Percentiles rank a stretch among this genome's conserved stretches.
Conservation (phyloP, 1,140 invertebrate genomes). For the Drosophila oshimai region DNA sequence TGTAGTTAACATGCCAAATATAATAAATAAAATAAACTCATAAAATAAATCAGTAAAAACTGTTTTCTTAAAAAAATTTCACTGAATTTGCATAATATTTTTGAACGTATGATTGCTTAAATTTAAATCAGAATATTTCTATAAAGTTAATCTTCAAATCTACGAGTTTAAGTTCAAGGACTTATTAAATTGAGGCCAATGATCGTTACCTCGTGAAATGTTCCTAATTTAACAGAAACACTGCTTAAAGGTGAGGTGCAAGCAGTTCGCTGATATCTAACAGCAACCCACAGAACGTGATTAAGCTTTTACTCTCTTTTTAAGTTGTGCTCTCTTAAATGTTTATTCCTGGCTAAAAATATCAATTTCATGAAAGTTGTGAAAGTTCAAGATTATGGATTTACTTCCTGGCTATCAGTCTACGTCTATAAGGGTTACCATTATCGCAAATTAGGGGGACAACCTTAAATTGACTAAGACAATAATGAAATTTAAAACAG, state of each 20-base stretch:
- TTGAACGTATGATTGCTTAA: too few relatives aligned
- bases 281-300: not conserved
- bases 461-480: conserved; percentile 10
- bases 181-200: not conserved
- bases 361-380: not conserved
- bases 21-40: too few relatives aligned
- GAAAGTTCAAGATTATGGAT: not conserved
- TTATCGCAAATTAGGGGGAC: not conserved
- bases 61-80: too few relatives aligned
- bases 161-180: too few relatives aligned
- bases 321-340: conserved; percentile 7
- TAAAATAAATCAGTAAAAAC: too few relatives aligned
- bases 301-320: conserved; percentile 26
- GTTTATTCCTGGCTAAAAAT: not conserved
- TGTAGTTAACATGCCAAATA: too few relatives aligned
- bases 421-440: not conserved
- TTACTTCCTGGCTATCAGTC: not conserved
- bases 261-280: conserved; percentile 29
- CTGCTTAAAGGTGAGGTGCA: conserved; percentile 28
- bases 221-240: conserved; percentile 4
- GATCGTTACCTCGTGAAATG: not conserved
- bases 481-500: conserved; percentile 25
- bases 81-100: too few relatives aligned
- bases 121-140: too few relatives aligned
- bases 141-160: not conserved